These are phyloP conservation scores for Drosophila subpulchrella DNA, from an alignment of 1,140 invertebrate genomes.

Conservation along the genomic window DNA sequence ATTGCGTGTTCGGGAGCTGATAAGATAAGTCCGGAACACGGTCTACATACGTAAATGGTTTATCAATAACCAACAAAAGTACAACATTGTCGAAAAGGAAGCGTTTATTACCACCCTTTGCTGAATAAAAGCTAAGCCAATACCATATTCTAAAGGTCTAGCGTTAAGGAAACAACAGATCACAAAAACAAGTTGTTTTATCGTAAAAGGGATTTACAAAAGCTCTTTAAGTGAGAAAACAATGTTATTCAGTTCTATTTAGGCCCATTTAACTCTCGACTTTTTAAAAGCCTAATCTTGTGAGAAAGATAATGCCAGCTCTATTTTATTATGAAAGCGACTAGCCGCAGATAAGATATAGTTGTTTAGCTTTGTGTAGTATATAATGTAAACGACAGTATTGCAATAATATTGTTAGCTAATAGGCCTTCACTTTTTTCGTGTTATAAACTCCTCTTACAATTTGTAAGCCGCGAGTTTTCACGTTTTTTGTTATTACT, in stretches of 20 bases:
- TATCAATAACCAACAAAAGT: background rate
- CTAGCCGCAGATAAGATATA: conserved; percentile 40
- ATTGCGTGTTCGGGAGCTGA: conserved; percentile 36
- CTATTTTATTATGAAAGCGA: conserved; percentile 33
- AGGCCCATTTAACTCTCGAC: conserved; percentile 15
- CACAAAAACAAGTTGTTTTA: background rate
- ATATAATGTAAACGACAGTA: conserved; percentile 33
- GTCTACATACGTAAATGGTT: conserved; percentile 20
- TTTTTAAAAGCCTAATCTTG: conserved; percentile 26
- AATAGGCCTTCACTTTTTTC: conserved; percentile 10
- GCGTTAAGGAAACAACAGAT: background rate
- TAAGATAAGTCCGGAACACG: conserved; percentile 28
- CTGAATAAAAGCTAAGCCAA: background rate
- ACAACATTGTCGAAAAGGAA: background rate
- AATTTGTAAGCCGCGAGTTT: conserved; percentile 6
- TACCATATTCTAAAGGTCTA: background rate
- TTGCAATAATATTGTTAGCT: conserved; percentile 11
- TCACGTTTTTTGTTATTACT: background rate
- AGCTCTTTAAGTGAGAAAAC: background rate
- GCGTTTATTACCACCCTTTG: background rate
- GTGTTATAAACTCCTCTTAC: conserved; percentile 16
- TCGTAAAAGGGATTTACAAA: background rate
- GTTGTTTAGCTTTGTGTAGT: conserved; percentile 16
- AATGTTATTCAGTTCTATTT: conserved; percentile 11
- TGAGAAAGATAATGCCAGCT: conserved; percentile 18